Evolutionary conservation across 2,888 invertebrate genomes (phyloP), one percentile per base, ranked within the genome.

Genomic region (Phytoseiulus persimilis): DNA sequence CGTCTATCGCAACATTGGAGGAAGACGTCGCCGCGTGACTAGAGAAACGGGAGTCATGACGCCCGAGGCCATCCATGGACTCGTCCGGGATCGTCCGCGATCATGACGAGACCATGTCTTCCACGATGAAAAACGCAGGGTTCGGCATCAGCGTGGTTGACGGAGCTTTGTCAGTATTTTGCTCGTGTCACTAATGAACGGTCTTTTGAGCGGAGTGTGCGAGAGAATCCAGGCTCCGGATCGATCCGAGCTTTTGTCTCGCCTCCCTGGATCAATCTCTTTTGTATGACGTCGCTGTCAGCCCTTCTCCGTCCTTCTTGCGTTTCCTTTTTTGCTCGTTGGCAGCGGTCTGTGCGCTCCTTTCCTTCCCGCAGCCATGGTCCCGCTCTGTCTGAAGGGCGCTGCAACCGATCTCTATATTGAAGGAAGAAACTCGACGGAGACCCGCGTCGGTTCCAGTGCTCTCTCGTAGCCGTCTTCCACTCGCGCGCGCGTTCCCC

Each of bases 191-290:
- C 65, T 65, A 65, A 65, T 65, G 65, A 65, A 65, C 65, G 65
- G 65, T 65, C 65, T 65, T 65, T 65, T 65, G 65, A 65, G 18
- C 23, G 23, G 65, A 65, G 18, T 23, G 11, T 23, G 28, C 65
- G 65, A 65, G 65, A 65, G 65, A 65, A 11, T 23, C 65, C 65
- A 23, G 31, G 23, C 32, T 33, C 33, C 5, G 87, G 87, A 87
- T 87, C 87, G 87, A 87, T 87, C 39, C 31, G n/a, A 28, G 32
- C 33, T 45, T 87, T 87, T 87, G 87, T 87, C 87, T 87, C 33
- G 87, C 87, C 33, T 32, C 45, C 33, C 87, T 87, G 87, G 39
- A 87, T 87, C 87, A 87, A 87, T 87, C 87, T 45, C 32, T 45
- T 87, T 87, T 87, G 87, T 87, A 65, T 65, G 65, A 65, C 65